Percentiles rank a stretch among this genome's conserved stretches.
Evolutionary conservation across 2,113 vertebrate genomes (phyloP).

Genomic region (Bubo scandiacus): DNA sequence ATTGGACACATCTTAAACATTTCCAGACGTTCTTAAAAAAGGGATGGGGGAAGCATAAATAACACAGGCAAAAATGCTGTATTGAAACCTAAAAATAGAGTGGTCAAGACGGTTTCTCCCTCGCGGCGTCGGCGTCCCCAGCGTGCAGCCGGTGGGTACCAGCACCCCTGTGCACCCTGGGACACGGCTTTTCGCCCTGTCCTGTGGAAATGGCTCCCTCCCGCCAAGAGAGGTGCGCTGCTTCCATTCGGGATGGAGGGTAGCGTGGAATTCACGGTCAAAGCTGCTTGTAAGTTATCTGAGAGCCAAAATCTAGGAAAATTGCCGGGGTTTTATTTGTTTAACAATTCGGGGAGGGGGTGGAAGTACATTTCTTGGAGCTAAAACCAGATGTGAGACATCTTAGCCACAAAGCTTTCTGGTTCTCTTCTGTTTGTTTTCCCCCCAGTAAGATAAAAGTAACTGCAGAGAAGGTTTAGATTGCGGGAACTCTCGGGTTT

Average conservation of each 20-base stretch:
- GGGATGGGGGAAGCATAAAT: not conserved
- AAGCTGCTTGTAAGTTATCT: not conserved
- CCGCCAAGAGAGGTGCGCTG: fast-evolving
- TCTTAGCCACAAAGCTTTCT: not conserved
- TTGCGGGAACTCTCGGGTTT: not conserved
- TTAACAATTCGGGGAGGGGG: not conserved
- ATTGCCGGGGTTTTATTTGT: not conserved
- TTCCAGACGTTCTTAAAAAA: slow-evolving; percentile 7
- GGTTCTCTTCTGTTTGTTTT: not conserved
- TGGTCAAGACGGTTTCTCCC: not conserved
- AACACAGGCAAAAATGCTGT: not conserved
- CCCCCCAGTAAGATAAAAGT: not conserved
- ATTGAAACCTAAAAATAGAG: not conserved
- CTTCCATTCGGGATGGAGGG: not conserved
- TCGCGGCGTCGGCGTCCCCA: fast-evolving
- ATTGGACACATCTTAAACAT: not conserved
- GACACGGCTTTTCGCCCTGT: fast-evolving
- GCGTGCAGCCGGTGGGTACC: not conserved
- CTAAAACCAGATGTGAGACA: slow-evolving; percentile 45
- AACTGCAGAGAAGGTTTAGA: not conserved
- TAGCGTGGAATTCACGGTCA: not conserved
- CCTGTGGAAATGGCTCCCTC: not conserved
- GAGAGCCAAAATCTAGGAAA: not conserved
- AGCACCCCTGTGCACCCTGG: fast-evolving
- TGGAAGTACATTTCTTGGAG: not conserved